Conservation (phyloP, 2,797 vertebrate species). For the Chiroxiphia lanceolata region DNA sequence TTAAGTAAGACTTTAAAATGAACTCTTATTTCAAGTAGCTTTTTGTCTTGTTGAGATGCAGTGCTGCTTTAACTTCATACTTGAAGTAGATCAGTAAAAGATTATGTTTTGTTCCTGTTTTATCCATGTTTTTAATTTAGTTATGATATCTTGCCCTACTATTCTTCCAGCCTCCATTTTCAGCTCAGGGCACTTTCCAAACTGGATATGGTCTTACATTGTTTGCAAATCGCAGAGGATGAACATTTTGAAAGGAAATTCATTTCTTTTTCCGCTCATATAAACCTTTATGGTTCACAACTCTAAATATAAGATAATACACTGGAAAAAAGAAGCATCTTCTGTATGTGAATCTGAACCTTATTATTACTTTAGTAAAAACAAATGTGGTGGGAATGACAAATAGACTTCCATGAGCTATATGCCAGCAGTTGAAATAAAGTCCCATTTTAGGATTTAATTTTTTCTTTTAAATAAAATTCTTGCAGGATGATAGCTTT, state of each 20-base stretch:
- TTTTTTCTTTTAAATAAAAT: not conserved
- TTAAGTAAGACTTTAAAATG: not conserved
- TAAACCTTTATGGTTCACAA: not conserved
- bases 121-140: not conserved
- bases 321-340: not conserved
- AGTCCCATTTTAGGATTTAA: not conserved
- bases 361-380: conserved; percentile 8
- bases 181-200: not conserved
- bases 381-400: not conserved
- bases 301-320: not conserved
- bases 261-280: not conserved
- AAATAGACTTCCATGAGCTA: not conserved
- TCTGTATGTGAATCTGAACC: not conserved
- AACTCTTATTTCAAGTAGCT: not conserved
- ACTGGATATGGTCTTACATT: not conserved
- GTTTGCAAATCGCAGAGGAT: not conserved
- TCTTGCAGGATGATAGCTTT: not conserved
- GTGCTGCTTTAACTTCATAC: not conserved
- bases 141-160: not conserved
- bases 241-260: not conserved
- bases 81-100: not conserved
- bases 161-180: not conserved
- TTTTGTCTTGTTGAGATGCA: not conserved
- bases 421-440: not conserved
- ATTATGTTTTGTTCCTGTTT: not conserved